Evolutionary conservation across 2,888 invertebrate species (phyloP), one percentile per base, ranked within the genome.

Genomic region (Andrena fulva): DNA sequence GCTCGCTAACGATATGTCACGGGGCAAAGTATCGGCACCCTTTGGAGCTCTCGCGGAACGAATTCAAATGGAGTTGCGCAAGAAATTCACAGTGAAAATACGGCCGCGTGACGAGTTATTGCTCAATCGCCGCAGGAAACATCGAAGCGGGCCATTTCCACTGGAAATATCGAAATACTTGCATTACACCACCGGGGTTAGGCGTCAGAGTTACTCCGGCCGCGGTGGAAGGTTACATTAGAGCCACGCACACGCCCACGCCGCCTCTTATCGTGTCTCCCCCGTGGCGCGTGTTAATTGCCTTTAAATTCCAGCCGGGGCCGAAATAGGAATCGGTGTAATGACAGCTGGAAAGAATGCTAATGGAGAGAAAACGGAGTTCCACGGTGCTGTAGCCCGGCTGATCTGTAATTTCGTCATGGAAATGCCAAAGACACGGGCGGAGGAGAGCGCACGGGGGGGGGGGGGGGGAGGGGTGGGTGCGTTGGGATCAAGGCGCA

Each of bases 371-470:
- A 77, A 81, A 81, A 81, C 68, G 78, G 64, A 86, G 78, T 79
- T 77, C 74, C 73, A 29, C 35, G n/a, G 50, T n/a, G 31, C 60
- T 20, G 29, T 10, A 10, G 42, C 12, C 6, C 27, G 68, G 52
- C 63, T 52, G 79, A 87, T 87, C 83, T 89, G 77, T 89, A 88
- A 89, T 88, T 89, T 88, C 48, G 77, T 69, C 80, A 63, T 79
- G 78, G 72, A 79, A 87, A 85, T 62, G 73, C 60, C 82, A 80
- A 81, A 84, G 79, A 78, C 71, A 66, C 54, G 29, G 42, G 50
- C 8, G 33, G 33, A 63, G 62, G n/a, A 60, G 60, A 54, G 12
- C 54, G 29, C 42, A 27, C 10, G 24, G 24, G 64, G 62, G 20
- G 48, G n/a, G n/a, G n/a, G n/a, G n/a, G 20, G 20, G 20, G 20